Percentiles rank a stretch among this genome's conserved stretches.
Conservation (phyloP, 2,888 invertebrate species). For the Dusona sp. region DNA sequence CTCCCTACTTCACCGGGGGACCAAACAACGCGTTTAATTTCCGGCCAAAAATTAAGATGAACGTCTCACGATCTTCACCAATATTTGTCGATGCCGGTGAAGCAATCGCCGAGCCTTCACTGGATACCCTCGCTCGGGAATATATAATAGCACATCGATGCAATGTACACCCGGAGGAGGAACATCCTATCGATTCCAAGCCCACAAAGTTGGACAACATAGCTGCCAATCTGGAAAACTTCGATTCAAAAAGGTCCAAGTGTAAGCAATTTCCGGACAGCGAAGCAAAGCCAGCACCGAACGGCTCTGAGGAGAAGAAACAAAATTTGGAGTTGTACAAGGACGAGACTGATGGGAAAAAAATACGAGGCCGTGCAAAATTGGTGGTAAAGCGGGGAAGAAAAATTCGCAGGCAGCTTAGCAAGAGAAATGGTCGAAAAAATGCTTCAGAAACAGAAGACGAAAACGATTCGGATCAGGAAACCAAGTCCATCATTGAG, state of each 20-base stretch:
- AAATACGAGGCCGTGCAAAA: conserved; percentile 17
- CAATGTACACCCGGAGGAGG: background rate
- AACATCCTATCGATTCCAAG: background rate
- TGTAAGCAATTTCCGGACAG: background rate
- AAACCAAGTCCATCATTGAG: background rate
- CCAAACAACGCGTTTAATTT: conserved; percentile 14
- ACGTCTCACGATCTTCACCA: conserved; percentile 55
- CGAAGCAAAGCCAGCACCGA: background rate
- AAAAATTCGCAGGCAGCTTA: conserved; percentile 21
- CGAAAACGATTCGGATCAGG: conserved; percentile 7
- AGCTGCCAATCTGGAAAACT: background rate
- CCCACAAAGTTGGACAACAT: conserved; percentile 20
- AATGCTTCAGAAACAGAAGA: conserved; percentile 2
- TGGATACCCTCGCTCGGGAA: background rate
- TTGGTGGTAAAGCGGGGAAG: conserved; percentile 36
- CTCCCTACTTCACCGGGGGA: conserved; percentile 45
- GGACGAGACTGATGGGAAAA: conserved; percentile 10
- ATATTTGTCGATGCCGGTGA: conserved; percentile 52
- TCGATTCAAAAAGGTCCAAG: background rate
- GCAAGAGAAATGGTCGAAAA: conserved; percentile 13
- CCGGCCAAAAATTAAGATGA: conserved; percentile 2
- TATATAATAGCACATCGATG: background rate
- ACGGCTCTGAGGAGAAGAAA: conserved; percentile 5
- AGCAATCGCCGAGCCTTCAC: conserved; percentile 32
- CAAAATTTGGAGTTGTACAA: background rate